Percentiles rank a stretch among this genome's conserved stretches.
phyloP scores from a whole-genome alignment of 2,888 invertebrate genomes.

The Aquatica leii region DNA sequence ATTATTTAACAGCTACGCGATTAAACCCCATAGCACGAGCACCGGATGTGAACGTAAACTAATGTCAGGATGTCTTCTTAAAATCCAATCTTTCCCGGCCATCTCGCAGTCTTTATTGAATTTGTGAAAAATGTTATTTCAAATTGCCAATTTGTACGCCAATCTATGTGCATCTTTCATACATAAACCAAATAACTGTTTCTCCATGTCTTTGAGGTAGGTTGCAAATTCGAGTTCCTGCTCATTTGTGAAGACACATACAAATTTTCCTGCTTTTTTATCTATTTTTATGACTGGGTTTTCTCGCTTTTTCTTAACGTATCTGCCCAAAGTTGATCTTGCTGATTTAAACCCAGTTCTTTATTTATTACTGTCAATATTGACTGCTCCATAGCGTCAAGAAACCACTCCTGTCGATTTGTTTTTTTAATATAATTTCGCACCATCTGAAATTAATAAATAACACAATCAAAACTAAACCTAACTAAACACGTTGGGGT shows the following conservation, averaged over 20 bases:
- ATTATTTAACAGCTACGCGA: background rate
- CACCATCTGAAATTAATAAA: too few species aligned
- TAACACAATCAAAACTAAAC: too few species aligned
- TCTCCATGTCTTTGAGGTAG: constrained; percentile 3
- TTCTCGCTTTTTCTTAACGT: background rate
- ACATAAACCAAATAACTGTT: background rate
- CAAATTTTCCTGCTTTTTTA: constrained; percentile 1
- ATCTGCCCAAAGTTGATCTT: constrained; percentile 7
- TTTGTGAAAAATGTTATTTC: background rate
- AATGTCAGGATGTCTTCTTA: background rate
- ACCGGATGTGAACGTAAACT: background rate
- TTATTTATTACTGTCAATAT: background rate
- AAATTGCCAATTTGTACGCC: background rate
- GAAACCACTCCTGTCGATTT: background rate
- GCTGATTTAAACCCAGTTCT: background rate
- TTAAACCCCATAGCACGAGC: background rate
- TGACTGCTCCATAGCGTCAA: background rate
- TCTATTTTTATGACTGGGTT: background rate
- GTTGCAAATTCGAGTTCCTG: constrained; percentile 4
- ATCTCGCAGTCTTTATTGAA: background rate
- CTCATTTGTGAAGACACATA: background rate
- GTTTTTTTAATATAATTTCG: too few species aligned
- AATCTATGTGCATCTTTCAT: background rate
- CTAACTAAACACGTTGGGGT: background rate
- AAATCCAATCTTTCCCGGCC: background rate